Evolutionary conservation across 2,888 invertebrate species (phyloP).

Genomic region (Parelbella ahira): DNA sequence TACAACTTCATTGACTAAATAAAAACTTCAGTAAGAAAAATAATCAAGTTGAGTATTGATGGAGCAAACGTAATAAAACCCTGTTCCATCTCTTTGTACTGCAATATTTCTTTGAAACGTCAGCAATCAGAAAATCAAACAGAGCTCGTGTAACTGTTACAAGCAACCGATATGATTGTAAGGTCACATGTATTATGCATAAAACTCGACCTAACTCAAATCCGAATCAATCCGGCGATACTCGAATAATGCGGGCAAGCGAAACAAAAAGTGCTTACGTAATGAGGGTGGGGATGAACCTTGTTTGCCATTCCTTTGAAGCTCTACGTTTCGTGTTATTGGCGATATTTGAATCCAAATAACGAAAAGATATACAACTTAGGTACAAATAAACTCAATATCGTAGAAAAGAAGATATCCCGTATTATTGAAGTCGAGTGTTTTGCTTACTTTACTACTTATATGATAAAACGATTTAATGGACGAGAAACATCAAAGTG

Average conservation of each 20-base stretch:
- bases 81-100: neutral
- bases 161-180: conserved; percentile 33
- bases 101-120: neutral
- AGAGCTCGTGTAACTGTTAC: conserved; percentile 5
- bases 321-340: conserved; percentile 15
- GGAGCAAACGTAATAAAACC: neutral
- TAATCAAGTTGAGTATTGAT: neutral
- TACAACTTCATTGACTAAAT: too few species aligned
- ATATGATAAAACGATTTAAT: too few species aligned
- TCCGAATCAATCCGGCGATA: conserved; percentile 56
- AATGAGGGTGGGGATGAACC: conserved; percentile 35
- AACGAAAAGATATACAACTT: conserved; percentile 10
- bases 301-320: conserved; percentile 25
- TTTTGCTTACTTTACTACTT: too few species aligned
- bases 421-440: too few species aligned
- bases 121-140: conserved; percentile 2
- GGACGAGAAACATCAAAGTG: too few species aligned
- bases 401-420: too few species aligned
- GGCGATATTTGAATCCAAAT: conserved; percentile 17
- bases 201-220: conserved; percentile 49
- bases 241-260: conserved; percentile 41
- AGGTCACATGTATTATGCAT: conserved; percentile 69
- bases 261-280: conserved; percentile 50
- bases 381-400: conserved; percentile 16
- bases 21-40: too few species aligned